Base-by-base conservation (phyloP, 2,113 vertebrate species). In the Barnardius zonarius region DNA sequence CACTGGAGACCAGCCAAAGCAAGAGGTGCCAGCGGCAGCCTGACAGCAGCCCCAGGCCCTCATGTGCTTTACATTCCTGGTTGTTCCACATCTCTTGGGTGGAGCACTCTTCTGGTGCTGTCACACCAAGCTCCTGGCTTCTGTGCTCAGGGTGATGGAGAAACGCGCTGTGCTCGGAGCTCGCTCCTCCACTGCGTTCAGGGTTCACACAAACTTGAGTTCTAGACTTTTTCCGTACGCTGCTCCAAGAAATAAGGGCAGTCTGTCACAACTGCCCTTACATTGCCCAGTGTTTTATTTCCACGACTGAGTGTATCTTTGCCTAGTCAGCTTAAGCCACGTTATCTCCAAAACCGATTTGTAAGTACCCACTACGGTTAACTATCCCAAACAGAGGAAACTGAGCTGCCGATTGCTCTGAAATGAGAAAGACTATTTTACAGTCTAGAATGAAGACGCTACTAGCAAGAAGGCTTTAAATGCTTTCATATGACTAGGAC, bases 141-240 rank as follows among this genome's bases (percentile, higher is more conserved):
- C 84, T 33, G 7, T 24, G 31, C 77, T 51, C 54, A 20, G 61
- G 61, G 1, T 11, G 27, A 15, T 33, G 10, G 64, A 77, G 7
- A 11, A 33, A 17, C 27, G 35, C 51, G 67, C 59, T 74, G n/a
- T 7, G 46, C n/a, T 62, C 74, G 28, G 49, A 67, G 51, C 69
- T 74, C 0, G 0, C 63, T 43, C 3, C 0, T 46, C 18, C 41
- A 2, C 44, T 41, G 24, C 4, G 0, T 10, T 27, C 23, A 48
- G 67, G 20, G 6, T 33, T 88, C 39, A 33, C 33, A 25, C 10
- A 23, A 12, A 43, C 77, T 24, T 46, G 3, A 7, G 77, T 77
- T 46, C 43, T 28, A 46, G 41, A 63, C 23, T 83, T 83, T 48
- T 73, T 23, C 48, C 43, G 44, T 0, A 1, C 9, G 30, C 27